Conservation (phyloP, 2,797 vertebrate species). For the Taeniopygia guttata region DNA sequence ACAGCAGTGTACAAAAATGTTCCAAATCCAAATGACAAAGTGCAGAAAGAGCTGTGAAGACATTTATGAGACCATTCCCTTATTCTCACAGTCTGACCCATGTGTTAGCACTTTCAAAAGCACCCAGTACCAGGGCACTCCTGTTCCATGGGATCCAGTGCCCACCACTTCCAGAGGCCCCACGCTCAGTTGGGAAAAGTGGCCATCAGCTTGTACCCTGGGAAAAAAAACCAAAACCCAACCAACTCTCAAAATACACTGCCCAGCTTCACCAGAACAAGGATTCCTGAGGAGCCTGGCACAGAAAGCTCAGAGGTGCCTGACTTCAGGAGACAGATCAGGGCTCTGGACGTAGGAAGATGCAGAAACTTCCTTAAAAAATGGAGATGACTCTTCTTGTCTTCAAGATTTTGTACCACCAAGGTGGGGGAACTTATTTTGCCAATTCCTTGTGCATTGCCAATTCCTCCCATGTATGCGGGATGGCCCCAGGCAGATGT, state of each 20-base stretch:
- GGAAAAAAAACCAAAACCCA: background rate
- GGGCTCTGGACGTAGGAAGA: background rate
- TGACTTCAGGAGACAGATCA: background rate
- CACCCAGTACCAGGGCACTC: background rate
- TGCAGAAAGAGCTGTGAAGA: background rate
- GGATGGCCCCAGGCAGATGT: background rate
- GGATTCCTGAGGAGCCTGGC: background rate
- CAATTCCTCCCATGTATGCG: background rate
- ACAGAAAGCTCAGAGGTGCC: background rate
- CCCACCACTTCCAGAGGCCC: background rate
- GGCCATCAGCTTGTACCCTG: background rate
- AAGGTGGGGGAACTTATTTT: background rate
- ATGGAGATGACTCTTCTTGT: background rate
- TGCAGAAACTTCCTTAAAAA: background rate
- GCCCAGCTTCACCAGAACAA: background rate
- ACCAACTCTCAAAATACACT: background rate
- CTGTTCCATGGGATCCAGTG: background rate
- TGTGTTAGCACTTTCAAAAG: background rate
- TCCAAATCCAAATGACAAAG: background rate
- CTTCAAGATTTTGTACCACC: background rate
- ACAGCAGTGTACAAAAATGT: fast-evolving
- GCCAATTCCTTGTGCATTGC: background rate
- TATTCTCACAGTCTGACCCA: background rate
- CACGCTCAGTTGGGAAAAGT: background rate
- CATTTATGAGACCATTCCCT: background rate